These are phyloP conservation scores for Proteles cristata DNA, from an alignment of 2,113 vertebrate species.

Conservation along the genomic window DNA sequence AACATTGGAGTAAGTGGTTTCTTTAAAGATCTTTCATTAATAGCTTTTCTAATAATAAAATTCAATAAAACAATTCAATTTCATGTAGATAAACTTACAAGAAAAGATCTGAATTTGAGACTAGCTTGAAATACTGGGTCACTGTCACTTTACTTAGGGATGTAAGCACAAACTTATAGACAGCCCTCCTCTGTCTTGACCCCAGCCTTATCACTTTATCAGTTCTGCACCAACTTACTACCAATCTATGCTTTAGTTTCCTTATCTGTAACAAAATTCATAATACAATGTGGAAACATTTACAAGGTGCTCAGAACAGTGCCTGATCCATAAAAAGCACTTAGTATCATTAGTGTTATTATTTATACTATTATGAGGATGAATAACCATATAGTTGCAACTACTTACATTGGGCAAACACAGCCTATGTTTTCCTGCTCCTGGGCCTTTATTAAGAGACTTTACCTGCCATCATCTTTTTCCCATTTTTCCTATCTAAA, in stretches of 20 bases:
- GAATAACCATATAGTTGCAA: not conserved
- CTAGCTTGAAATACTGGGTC: not conserved
- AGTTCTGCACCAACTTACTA: not conserved
- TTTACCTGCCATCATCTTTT: not conserved
- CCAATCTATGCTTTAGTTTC: not conserved
- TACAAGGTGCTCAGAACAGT: not conserved
- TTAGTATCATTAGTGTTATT: not conserved
- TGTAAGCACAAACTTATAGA: not conserved
- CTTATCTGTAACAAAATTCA: not conserved
- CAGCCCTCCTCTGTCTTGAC: not conserved
- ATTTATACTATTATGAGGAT: not conserved
- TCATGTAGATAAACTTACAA: not conserved
- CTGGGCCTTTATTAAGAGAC: not conserved
- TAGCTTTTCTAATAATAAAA: constrained; percentile 50
- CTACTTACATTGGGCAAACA: not conserved
- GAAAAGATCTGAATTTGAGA: not conserved
- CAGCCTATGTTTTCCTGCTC: not conserved
- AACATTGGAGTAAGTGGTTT: not conserved
- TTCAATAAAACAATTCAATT: not conserved
- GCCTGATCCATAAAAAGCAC: not conserved
- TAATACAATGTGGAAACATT: not conserved
- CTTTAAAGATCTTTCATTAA: not conserved
- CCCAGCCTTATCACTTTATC: not conserved
- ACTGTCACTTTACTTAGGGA: not conserved
- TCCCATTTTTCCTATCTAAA: not conserved